phyloP scores from a whole-genome alignment of 2,888 invertebrate species.

The Drosophila tripunctata region DNA sequence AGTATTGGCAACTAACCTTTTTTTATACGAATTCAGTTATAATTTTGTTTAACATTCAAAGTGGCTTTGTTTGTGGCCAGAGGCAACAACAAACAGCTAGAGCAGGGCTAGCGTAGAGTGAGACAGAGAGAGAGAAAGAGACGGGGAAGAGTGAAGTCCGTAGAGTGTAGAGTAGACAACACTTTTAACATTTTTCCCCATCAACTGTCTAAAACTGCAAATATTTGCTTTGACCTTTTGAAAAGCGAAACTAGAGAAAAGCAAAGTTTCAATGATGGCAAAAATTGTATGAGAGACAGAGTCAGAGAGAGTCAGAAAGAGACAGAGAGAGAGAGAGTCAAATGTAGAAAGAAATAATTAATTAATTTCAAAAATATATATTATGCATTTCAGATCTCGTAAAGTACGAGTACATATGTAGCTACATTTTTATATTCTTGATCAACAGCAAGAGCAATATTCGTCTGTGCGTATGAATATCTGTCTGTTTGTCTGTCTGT shows the following conservation, averaged over 20 bases:
- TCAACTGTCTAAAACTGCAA: constrained; percentile 58
- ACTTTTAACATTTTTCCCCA: constrained; percentile 52
- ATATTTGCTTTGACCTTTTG: constrained; percentile 46
- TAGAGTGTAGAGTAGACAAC: constrained; percentile 11
- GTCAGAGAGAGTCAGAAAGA: not conserved
- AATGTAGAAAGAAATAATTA: not conserved
- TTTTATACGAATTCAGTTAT: constrained; percentile 67
- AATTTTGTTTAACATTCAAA: constrained; percentile 78
- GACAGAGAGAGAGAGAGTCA: not conserved
- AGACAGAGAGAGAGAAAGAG: not conserved
- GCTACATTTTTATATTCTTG: too few relatives aligned
- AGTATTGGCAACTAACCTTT: constrained; percentile 72
- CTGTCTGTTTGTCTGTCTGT: too few relatives aligned
- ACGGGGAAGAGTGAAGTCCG: not conserved
- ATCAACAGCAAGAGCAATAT: too few relatives aligned
- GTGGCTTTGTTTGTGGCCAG: constrained; percentile 64
- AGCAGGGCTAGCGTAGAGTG: too few relatives aligned
- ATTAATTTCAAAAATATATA: too few relatives aligned
- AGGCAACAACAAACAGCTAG: constrained; percentile 4
- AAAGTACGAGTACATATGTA: too few relatives aligned
- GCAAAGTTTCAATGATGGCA: too few relatives aligned
- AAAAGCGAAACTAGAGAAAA: not conserved
- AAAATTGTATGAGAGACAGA: not conserved
- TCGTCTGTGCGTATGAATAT: too few relatives aligned
- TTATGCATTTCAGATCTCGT: too few relatives aligned